Conservation (phyloP, 2,113 vertebrate genomes). For the Proterorhinus semilunaris region DNA sequence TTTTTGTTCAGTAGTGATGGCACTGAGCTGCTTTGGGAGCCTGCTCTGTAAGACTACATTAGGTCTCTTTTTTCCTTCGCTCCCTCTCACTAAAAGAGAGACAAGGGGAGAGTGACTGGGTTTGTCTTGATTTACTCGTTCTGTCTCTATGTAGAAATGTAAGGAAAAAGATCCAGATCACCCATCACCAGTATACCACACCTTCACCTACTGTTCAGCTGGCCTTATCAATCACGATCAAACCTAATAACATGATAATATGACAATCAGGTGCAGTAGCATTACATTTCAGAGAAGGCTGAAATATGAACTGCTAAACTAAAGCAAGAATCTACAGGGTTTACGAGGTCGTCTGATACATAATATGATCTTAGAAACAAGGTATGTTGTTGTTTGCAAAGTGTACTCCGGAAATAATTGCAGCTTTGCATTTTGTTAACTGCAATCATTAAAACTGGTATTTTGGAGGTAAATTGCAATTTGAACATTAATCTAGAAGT, state of each 20-base stretch:
- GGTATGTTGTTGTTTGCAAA: no score
- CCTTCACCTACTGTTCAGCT: background rate
- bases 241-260: background rate
- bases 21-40: background rate
- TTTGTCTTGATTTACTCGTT: constrained; percentile 29
- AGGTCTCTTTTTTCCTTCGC: background rate
- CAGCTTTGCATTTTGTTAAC: no score
- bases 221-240: background rate
- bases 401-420: no score
- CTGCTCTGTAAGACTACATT: background rate
- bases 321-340: no score
- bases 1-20: background rate
- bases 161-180: constrained; percentile 27
- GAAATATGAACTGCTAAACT: no score
- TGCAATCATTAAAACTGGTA: no score
- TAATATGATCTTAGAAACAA: no score
- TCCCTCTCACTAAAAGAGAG: background rate
- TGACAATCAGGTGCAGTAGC: no score
- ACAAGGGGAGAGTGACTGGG: background rate
- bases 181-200: constrained; percentile 13
- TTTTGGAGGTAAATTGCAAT: no score
- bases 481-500: no score
- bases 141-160: constrained; percentile 4
- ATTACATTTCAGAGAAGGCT: no score
- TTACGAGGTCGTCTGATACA: no score